These are phyloP conservation scores for Mechanitis messenoides DNA, from an alignment of 2,888 invertebrate genomes.

Conservation along the genomic window DNA sequence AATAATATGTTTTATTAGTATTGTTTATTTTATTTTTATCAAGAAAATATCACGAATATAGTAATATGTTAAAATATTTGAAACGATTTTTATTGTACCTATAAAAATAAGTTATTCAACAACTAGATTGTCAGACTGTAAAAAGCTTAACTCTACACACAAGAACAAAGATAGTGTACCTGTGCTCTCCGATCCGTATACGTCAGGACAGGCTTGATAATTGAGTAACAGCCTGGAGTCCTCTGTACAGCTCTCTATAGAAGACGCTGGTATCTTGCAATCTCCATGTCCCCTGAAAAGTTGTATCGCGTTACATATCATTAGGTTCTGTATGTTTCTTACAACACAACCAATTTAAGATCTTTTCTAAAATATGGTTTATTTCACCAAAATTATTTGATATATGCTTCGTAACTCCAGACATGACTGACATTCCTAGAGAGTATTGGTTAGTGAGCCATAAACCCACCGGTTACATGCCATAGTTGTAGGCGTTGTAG, in stretches of 20 bases:
- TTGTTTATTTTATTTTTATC: too few species aligned
- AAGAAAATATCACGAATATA: too few species aligned
- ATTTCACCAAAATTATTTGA: background rate
- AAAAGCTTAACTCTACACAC: too few species aligned
- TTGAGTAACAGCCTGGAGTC: conserved; percentile 91
- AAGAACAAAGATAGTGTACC: conserved; percentile 69
- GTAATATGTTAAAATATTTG: too few species aligned
- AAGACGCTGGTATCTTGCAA: conserved; percentile 91
- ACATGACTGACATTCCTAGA: background rate
- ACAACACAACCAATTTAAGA: background rate
- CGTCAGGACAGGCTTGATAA: conserved; percentile 96
- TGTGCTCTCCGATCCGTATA: conserved; percentile 92
- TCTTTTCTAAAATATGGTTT: background rate
- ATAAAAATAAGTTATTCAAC: too few species aligned
- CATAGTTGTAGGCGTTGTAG: background rate
- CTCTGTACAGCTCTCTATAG: conserved; percentile 95
- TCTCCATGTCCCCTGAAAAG: conserved; percentile 86
- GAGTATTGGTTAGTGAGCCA: background rate
- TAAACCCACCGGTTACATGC: background rate
- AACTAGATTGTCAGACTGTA: too few species aligned
- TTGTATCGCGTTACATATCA: background rate
- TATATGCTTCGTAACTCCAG: background rate
- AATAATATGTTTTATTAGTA: too few species aligned
- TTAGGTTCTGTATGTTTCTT: background rate
- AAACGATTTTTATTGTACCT: too few species aligned